Conservation (phyloP, 2,113 vertebrate genomes). For the Datnioides undecimradiatus region DNA sequence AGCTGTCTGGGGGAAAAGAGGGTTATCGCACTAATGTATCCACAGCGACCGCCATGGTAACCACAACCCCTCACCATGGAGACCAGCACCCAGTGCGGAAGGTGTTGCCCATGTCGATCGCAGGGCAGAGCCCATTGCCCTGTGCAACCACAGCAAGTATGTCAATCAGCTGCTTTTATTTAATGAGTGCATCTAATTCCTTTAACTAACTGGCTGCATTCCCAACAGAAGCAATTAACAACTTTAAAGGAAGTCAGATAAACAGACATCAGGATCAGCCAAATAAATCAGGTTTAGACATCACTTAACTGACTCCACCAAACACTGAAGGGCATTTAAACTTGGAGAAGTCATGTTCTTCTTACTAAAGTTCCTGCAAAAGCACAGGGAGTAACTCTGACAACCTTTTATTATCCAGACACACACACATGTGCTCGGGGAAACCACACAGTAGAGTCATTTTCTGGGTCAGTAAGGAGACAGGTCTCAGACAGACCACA, state of each 20-base stretch:
- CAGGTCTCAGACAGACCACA: slow-evolving; percentile 45
- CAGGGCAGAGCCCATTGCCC: slow-evolving; percentile 81
- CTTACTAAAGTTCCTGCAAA: not conserved
- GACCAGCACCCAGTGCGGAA: slow-evolving; percentile 86
- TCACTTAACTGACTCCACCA: not conserved
- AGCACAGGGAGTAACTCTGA: not conserved
- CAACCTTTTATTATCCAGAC: slow-evolving; percentile 17
- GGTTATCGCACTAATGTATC: slow-evolving; percentile 82
- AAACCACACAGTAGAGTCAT: slow-evolving; percentile 33
- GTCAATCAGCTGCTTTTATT: slow-evolving; percentile 44
- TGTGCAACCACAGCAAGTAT: slow-evolving; percentile 88
- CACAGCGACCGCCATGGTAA: slow-evolving; percentile 89
- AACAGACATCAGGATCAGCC: not conserved
- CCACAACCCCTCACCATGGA: slow-evolving; percentile 82
- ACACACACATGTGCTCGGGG: not conserved
- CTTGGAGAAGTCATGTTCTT: not conserved
- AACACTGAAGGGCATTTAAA: not conserved
- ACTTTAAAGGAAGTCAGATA: not conserved
- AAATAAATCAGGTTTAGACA: not conserved
- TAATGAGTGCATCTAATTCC: not conserved
- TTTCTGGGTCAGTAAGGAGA: slow-evolving; percentile 35
- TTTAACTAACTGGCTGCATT: slow-evolving; percentile 24
- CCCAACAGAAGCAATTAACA: not conserved
- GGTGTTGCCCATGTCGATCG: slow-evolving; percentile 92
- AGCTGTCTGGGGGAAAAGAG: slow-evolving; percentile 65